These are phyloP conservation scores for Diabrotica virgifera DNA, from an alignment of 1,140 invertebrate species.

Conservation along the genomic window DNA sequence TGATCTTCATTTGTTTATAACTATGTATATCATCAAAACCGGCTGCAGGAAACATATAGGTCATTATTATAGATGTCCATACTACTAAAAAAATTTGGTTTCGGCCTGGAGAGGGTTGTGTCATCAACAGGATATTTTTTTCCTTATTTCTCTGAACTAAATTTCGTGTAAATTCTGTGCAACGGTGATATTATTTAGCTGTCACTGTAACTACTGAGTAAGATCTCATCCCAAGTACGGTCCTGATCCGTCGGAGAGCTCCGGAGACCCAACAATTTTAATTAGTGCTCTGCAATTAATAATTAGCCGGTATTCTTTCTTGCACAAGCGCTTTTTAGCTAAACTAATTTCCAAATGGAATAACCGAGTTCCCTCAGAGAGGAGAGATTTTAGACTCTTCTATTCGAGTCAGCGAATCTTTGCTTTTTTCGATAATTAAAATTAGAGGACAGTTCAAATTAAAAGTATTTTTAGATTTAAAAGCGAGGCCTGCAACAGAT, in stretches of 20 bases:
- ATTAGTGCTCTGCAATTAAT: constrained; percentile 41
- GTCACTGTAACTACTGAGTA: neutral
- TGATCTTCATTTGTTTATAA: too few relatives aligned
- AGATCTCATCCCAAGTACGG: neutral
- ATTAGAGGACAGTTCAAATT: neutral
- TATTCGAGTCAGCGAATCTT: neutral
- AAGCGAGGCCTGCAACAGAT: neutral
- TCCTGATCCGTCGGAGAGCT: constrained; percentile 21
- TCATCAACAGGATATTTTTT: too few relatives aligned
- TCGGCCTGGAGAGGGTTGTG: too few relatives aligned
- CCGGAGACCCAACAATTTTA: constrained; percentile 37
- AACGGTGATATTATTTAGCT: too few relatives aligned
- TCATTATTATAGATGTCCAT: too few relatives aligned
- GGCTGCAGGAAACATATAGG: too few relatives aligned
- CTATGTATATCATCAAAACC: too few relatives aligned
- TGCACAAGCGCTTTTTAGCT: constrained; percentile 20
- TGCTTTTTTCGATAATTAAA: neutral
- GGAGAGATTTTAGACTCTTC: neutral
- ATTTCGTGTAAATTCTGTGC: too few relatives aligned
- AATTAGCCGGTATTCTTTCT: constrained; percentile 35
- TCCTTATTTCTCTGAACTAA: too few relatives aligned
- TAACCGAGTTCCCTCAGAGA: constrained; percentile 5
- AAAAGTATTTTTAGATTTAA: neutral
- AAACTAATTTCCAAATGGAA: constrained; percentile 16
- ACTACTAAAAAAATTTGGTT: too few relatives aligned